phyloP scores from a whole-genome alignment of 2,113 vertebrate species.

The Barnardius zonarius region DNA sequence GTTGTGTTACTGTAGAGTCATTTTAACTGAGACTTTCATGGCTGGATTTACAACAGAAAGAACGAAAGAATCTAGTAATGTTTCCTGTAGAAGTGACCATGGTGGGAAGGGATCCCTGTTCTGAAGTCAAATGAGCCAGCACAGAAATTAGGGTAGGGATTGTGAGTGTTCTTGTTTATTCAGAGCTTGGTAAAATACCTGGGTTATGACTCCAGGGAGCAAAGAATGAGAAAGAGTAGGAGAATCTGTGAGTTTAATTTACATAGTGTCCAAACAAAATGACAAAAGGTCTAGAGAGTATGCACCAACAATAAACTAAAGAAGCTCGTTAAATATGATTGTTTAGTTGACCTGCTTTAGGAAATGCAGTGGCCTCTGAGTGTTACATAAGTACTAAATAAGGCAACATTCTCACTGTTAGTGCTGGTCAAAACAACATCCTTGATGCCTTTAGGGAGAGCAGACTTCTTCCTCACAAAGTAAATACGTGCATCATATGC shows the following conservation, averaged over 20 bases:
- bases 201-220: neutral
- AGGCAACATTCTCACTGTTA: neutral
- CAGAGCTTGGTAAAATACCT: neutral
- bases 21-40: neutral
- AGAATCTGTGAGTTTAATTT: neutral
- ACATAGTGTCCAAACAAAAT: accelerated
- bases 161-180: neutral
- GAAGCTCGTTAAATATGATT: neutral
- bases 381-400: neutral
- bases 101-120: neutral
- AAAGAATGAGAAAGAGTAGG: neutral
- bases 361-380: neutral
- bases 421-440: neutral
- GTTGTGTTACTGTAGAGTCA: neutral
- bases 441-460: neutral
- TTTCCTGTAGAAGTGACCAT: neutral
- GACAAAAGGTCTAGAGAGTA: neutral
- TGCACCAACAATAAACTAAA: neutral
- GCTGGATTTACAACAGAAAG: neutral
- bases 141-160: neutral
- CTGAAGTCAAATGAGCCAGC: neutral
- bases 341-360: neutral
- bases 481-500: too few species aligned
- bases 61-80: neutral
- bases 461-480: neutral